A percentile compares a stretch with the other conserved stretches of the same genome.
phyloP scores from a whole-genome alignment of 2,113 vertebrate genomes.

The Albula goreensis region DNA sequence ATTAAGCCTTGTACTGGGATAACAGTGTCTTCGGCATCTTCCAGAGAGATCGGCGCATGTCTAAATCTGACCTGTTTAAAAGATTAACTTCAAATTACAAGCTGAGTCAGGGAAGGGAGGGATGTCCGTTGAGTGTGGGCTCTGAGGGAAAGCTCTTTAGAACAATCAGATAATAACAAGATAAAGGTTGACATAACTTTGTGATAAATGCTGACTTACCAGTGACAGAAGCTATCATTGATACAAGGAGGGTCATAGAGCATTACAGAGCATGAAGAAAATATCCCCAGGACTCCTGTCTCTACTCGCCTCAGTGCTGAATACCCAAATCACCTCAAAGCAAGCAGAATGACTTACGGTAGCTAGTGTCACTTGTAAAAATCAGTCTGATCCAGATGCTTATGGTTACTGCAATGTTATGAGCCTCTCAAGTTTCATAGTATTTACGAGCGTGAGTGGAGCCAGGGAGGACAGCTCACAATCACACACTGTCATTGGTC shows the following conservation, averaged over 20 bases:
- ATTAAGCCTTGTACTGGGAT: neutral
- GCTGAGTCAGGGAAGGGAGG: neutral
- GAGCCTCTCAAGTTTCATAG: neutral
- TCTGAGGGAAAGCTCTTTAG: constrained; percentile 15
- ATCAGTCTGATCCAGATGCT: neutral
- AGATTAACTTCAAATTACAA: constrained; percentile 2
- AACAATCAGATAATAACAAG: constrained; percentile 11
- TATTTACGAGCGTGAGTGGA: neutral
- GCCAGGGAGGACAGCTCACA: neutral
- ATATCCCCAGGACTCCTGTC: neutral
- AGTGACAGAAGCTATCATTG: constrained; percentile 2
- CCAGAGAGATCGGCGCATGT: neutral
- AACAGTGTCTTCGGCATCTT: constrained; percentile 1
- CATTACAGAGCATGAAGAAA: neutral
- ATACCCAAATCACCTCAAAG: neutral
- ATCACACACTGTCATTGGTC: neutral
- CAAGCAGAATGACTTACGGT: neutral
- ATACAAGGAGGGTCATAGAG: neutral
- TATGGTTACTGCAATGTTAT: neutral
- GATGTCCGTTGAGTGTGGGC: too few relatives aligned
- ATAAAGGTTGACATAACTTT: constrained; percentile 3
- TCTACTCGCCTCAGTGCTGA: neutral
- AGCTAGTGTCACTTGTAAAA: neutral
- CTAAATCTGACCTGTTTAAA: constrained; percentile 10
- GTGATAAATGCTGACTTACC: constrained; percentile 2